A percentile compares a stretch with the other conserved stretches of the same genome.
phyloP scores from a whole-genome alignment of 2,113 vertebrate genomes.

The Octodon degus region DNA sequence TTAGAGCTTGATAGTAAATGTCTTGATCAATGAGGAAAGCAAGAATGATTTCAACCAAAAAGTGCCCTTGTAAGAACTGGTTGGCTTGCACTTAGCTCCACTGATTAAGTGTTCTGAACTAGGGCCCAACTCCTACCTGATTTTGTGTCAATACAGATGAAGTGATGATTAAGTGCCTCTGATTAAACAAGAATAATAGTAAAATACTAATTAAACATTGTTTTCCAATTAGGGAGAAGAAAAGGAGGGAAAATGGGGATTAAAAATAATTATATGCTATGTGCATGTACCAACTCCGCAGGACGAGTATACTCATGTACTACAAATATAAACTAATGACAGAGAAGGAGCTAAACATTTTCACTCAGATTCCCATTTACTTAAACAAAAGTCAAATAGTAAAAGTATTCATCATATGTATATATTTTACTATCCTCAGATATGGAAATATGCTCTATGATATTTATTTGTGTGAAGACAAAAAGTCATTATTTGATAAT shows the following conservation, averaged over 20 bases:
- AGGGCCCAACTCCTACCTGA: neutral
- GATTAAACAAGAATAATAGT: neutral
- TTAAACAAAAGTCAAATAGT: neutral
- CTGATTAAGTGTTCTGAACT: neutral
- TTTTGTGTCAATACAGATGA: neutral
- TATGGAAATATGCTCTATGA: neutral
- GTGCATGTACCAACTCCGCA: neutral
- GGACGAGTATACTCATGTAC: neutral
- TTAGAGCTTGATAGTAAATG: neutral
- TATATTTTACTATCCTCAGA: neutral
- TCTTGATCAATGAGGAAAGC: conserved; percentile 15
- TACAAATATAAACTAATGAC: neutral
- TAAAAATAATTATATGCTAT: neutral
- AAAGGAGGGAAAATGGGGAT: neutral
- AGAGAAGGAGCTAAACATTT: neutral
- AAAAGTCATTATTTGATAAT: neutral
- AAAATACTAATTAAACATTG: neutral
- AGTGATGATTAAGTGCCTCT: neutral
- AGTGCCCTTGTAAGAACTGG: neutral
- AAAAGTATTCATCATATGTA: neutral
- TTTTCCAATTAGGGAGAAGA: neutral
- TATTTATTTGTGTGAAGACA: neutral
- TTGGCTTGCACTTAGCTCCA: neutral
- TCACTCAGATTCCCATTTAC: neutral
- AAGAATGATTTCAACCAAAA: conserved; percentile 11